Evolutionary conservation across 2,888 invertebrate genomes (phyloP), one percentile per base, ranked within the genome.

Genomic region (Pristionchus fissidentatus): DNA sequence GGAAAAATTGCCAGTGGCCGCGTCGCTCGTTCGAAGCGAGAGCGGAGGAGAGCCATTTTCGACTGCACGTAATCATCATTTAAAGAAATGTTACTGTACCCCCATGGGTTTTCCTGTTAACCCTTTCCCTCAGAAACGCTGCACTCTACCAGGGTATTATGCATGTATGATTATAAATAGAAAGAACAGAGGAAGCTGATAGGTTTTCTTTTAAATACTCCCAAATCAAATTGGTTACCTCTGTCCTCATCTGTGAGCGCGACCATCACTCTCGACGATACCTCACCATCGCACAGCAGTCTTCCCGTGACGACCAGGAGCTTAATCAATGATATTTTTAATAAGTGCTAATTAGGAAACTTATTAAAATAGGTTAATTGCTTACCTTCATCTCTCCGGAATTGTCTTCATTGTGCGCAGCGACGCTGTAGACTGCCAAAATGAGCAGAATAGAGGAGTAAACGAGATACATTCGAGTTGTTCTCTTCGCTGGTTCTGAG

Each of bases 211-310:
- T n/a, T n/a, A n/a, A n/a, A n/a, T n/a, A n/a, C n/a, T n/a, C n/a
- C n/a, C n/a, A n/a, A n/a, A n/a, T n/a, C 49, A 19, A 15, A 10
- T 49, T 19, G 15, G 10, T n/a, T n/a, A 79, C 79, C 57, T 79
- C 79, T 35, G 29, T 79, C 79, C 41, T 57, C 79, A n/a, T 79
- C 79, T 7, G 79, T 57, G 3, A 79, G 57, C 29, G 79, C 29
- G 10, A 79, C 79, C 35, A 38, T 79, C 2, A 79, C 79, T 3
- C 49, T 57, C 7, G 55, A 38, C 3, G 79, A 52, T 10, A 57
- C 55, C 41, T 79, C 41, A 1, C 57, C 57, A 0, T 57, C 57
- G 26, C 79, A 79, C 1, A 57, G 52, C 13, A 79, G 43, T 10
- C 79, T 55, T 22, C 79, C 79, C 19, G 19, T 38, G 26, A 79